Evolutionary conservation across 2,888 invertebrate species (phyloP), one percentile per base, ranked within the genome.

Genomic region (Aporophyla nigra): DNA sequence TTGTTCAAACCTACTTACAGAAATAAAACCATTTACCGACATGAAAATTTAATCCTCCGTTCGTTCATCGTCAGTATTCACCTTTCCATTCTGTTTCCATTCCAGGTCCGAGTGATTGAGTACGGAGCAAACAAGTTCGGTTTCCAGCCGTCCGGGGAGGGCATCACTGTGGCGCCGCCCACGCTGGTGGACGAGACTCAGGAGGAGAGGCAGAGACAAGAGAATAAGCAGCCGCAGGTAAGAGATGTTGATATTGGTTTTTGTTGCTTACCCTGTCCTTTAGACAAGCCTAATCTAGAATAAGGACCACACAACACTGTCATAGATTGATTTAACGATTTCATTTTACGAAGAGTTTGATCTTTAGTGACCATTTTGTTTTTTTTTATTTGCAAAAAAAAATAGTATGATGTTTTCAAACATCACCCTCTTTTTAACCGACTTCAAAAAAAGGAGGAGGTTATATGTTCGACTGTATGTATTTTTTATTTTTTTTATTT

Each of bases 91-190:
- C n/a, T n/a, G n/a, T n/a, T n/a, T n/a, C n/a, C n/a, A 51, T 91
- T 93, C 16, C 92, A 96, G 96, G 78, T 96, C 19, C 98, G 98
- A 58, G 98, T 98, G 2, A 98, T 99, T 40, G 99, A 99, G 92
- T 99, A 99, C 91, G 99, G 99, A 10, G 99, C 99, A 56, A 98
- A 98, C 94, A 98, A 98, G 93, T 98, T 97, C 91, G 99, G 99
- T 0, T 99, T 99, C 97, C 98, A 98, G 92, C 99, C 99, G 0
- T 97, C 98, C 3, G 98, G 98, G 0, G 98, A 98, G 90, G 98
- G 98, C 59, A 98, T 99, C 92, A 98, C 98, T 0, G 98, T 98
- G 16, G 97, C 97, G 21, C 97, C 97, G 0, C 97, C 97, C 71
- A 97, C 97, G 0, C 93, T 97, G 5, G 97, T 97, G 24, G 97